phyloP scores from a whole-genome alignment of 1,140 invertebrate genomes.

The Meloidogyne exigua region DNA sequence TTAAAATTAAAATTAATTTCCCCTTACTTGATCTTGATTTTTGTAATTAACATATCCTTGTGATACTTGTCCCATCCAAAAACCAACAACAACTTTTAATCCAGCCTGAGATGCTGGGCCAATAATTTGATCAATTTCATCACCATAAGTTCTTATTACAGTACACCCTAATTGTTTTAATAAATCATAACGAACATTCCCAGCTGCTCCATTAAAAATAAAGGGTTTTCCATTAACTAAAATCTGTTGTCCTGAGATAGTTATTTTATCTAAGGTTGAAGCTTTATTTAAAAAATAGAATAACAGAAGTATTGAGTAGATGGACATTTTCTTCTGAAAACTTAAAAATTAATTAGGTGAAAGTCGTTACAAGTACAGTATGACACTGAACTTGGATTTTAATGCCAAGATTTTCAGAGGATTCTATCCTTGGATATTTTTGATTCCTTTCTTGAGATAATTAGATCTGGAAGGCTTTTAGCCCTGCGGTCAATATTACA shows the following conservation, averaged over 20 bases:
- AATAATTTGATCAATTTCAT: conserved; percentile 1
- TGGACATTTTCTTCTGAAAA: background rate
- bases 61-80: background rate
- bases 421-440: no score
- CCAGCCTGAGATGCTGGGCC: background rate
- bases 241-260: background rate
- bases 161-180: background rate
- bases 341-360: no score
- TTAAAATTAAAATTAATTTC: background rate
- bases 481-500: no score
- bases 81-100: background rate
- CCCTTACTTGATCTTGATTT: background rate
- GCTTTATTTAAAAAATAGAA: background rate
- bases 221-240: background rate
- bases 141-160: background rate
- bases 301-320: background rate
- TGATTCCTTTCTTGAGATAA: no score
- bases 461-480: no score
- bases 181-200: background rate
- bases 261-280: background rate
- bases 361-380: no score
- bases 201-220: background rate
- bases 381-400: no score
- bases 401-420: no score
- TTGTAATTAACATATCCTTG: background rate